Base-by-base conservation (phyloP, 2,888 invertebrate species). In the Dorcus hopei region DNA sequence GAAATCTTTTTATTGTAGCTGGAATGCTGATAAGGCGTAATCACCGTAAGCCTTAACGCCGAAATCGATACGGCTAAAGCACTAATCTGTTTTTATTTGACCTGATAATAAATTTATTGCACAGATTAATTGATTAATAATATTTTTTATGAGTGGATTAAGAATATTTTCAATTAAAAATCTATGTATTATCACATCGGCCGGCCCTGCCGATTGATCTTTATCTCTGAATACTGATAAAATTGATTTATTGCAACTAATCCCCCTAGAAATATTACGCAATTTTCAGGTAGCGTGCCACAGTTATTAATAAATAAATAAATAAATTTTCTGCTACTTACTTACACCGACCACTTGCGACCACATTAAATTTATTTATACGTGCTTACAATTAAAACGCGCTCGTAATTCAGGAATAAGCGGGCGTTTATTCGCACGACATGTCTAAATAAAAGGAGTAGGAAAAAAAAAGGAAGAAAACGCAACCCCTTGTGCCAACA, bases 41-140 rank as follows among this genome's bases (percentile, higher is more conserved):
- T 45, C 14, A 23, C 23, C 45, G 45, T 9, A 11, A 11, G 45
- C n/a, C 45, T 3, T 16, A 11, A 23, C 45, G 19, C 14, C 14
- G 45, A 45, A 45, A 45, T 45, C 45, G 45, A 45, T 45, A 23
- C 45, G 45, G 23, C 23, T n/a, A 8, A 19, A 48, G 41, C 42
- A n/a, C 48, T 59, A 56, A 59, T 59, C 59, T 59, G 59, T 56
- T 59, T 59, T 59, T 56, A 59, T 59, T 59, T 55, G 59, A 40
- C 14, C 42, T 11, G 55, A 52, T 59, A 59, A 59, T 56, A 59
- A 59, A 59, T 59, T 59, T 59, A 59, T 59, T 59, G 59, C 59
- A 59, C 59, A 59, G 59, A 59, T 59, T 59, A 59, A 59, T 59
- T 59, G 59, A 59, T 59, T 59, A 59, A 56, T 56, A 52, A 52